phyloP scores from a whole-genome alignment of 2,888 invertebrate genomes.

The Polyommatus icarus region DNA sequence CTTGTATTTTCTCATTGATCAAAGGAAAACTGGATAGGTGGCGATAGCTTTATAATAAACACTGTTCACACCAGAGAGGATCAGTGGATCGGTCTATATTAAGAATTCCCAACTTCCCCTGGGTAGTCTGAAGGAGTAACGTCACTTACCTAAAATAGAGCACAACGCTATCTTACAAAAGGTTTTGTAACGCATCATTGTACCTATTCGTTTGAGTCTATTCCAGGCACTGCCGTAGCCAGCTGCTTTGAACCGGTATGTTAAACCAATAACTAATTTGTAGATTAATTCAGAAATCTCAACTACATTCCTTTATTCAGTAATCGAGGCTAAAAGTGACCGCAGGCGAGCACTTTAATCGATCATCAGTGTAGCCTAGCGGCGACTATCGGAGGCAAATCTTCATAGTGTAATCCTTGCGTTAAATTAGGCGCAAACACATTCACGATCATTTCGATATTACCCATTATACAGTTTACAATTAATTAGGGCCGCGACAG shows the following conservation, averaged over 20 bases:
- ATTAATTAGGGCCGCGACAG: not conserved
- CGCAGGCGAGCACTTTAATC: not conserved
- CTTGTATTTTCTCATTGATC: no score
- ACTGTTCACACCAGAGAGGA: no score
- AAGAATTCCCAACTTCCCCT: no score
- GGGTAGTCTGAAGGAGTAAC: no score
- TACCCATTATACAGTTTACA: not conserved
- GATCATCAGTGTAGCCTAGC: not conserved
- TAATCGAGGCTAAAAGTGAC: not conserved
- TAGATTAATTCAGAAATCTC: not conserved
- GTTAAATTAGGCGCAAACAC: not conserved
- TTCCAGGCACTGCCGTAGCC: not conserved
- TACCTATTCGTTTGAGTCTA: no score
- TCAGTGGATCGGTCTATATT: no score
- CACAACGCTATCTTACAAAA: no score
- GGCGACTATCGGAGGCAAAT: not conserved
- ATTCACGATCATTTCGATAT: not conserved
- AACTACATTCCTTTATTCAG: not conserved
- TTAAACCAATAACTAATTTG: not conserved
- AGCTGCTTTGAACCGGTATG: not conserved
- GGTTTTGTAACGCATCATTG: no score
- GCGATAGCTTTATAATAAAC: no score
- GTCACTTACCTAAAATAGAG: no score
- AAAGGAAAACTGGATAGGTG: no score
- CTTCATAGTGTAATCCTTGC: not conserved